These are phyloP conservation scores for Apogon talboti DNA, from an alignment of 2,797 vertebrate genomes.

Conservation along the genomic window DNA sequence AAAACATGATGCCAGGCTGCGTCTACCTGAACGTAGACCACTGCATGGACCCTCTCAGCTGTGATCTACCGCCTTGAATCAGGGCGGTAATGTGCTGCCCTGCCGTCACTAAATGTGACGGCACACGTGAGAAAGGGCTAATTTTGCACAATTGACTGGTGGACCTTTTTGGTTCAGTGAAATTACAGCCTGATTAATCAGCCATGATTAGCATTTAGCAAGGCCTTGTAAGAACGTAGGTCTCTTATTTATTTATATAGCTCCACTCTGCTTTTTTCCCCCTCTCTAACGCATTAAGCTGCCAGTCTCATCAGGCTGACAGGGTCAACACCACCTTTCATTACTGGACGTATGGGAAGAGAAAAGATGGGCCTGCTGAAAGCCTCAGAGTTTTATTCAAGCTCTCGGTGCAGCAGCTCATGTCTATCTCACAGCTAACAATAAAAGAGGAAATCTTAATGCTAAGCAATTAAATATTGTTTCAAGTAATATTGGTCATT, in stretches of 20 bases:
- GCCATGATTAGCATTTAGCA: constrained; percentile 88
- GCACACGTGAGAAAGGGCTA: constrained; percentile 83
- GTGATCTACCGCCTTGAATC: constrained; percentile 55
- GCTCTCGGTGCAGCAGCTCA: constrained; percentile 6
- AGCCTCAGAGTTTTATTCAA: constrained; percentile 77
- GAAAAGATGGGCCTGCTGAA: constrained; percentile 50
- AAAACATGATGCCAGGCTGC: constrained; percentile 17
- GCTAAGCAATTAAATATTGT: too few species aligned
- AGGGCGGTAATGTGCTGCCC: constrained; percentile 42
- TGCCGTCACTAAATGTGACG: constrained; percentile 82
- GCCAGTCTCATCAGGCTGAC: constrained; percentile 87
- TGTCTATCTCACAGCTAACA: constrained; percentile 15
- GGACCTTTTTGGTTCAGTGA: constrained; percentile 89
- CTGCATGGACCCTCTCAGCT: constrained; percentile 30
- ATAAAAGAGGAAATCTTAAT: not conserved
- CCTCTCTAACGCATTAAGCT: constrained; percentile 84
- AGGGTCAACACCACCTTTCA: constrained; percentile 88
- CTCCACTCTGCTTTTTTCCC: constrained; percentile 68
- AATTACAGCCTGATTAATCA: constrained; percentile 91
- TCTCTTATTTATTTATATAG: constrained; percentile 73
- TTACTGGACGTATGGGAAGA: constrained; percentile 81
- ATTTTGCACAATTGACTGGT: constrained; percentile 88
- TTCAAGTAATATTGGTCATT: too few species aligned
- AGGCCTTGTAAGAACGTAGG: constrained; percentile 77
- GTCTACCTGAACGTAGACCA: constrained; percentile 10